Evolutionary conservation across 2,888 invertebrate genomes (phyloP).

Genomic region (Drosophila tripunctata): DNA sequence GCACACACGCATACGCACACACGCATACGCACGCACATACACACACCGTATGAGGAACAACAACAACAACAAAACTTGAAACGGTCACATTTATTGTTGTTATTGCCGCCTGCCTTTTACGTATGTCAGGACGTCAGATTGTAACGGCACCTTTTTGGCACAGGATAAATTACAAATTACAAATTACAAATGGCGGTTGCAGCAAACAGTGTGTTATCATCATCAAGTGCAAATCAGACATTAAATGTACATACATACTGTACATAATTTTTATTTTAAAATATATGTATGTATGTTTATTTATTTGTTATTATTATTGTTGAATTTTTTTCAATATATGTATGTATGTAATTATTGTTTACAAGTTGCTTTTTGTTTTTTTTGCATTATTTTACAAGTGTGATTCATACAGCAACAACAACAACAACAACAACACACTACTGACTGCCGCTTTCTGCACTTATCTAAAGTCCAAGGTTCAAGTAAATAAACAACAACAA

Average conservation of each 20-base stretch:
- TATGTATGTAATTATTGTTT: background rate
- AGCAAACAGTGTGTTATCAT: too few relatives aligned
- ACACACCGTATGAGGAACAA: slow-evolving; percentile 18
- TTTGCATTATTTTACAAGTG: slow-evolving; percentile 36
- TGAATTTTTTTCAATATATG: too few relatives aligned
- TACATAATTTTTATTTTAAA: too few relatives aligned
- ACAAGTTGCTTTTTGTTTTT: too few relatives aligned
- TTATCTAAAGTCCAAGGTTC: slow-evolving; percentile 59
- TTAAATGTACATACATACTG: slow-evolving; percentile 1
- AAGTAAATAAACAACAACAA: slow-evolving; percentile 56
- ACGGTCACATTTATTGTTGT: slow-evolving; percentile 14
- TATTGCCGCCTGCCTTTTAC: slow-evolving; percentile 18
- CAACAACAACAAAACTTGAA: slow-evolving; percentile 34
- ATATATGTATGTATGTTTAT: too few relatives aligned
- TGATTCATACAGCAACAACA: too few relatives aligned
- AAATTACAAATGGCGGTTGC: slow-evolving; percentile 2
- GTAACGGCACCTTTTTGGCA: slow-evolving; percentile 13
- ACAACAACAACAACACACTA: too few relatives aligned
- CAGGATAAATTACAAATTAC: slow-evolving; percentile 29
- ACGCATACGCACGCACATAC: too few relatives aligned
- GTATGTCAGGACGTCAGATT: background rate
- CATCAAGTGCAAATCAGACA: slow-evolving; percentile 15
- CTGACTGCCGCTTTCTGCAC: slow-evolving; percentile 31
- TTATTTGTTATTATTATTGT: too few relatives aligned
- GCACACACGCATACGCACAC: slow-evolving; percentile 20